Evolutionary conservation across 2,113 vertebrate genomes (phyloP).

Genomic region (Scolopax mira): DNA sequence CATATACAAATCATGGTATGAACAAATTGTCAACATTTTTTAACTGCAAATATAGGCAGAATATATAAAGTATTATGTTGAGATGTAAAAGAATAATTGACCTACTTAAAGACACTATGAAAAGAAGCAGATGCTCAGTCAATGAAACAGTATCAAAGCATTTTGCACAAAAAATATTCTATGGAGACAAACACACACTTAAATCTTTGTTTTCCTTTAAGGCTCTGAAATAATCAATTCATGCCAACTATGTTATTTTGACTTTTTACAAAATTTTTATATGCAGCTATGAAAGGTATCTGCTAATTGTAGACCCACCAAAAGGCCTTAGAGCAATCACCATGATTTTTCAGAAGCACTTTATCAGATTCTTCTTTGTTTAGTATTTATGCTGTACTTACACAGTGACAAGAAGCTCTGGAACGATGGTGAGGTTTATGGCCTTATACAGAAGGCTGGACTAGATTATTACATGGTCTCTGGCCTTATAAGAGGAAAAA

Average conservation of each 20-base stretch:
- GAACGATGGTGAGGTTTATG: background rate
- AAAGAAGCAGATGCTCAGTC: background rate
- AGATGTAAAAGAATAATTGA: background rate
- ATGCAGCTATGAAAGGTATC: background rate
- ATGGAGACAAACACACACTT: background rate
- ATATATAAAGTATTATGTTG: background rate
- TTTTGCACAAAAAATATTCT: background rate
- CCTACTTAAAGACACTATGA: background rate
- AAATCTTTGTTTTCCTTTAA: background rate
- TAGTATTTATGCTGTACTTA: background rate
- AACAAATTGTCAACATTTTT: background rate
- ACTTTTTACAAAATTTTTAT: background rate
- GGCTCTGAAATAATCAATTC: background rate
- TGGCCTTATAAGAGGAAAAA: background rate
- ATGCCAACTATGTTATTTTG: background rate
- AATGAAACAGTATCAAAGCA: background rate
- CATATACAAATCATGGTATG: background rate
- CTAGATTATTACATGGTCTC: background rate
- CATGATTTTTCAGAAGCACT: background rate
- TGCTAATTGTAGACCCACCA: background rate
- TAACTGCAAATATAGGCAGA: background rate
- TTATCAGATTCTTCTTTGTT: background rate
- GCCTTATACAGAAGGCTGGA: background rate
- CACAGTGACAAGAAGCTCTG: background rate
- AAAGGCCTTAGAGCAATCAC: background rate